A percentile compares a stretch with the other conserved stretches of the same genome.
Conservation (phyloP, 2,113 vertebrate species). For the Cinclus mexicanus region DNA sequence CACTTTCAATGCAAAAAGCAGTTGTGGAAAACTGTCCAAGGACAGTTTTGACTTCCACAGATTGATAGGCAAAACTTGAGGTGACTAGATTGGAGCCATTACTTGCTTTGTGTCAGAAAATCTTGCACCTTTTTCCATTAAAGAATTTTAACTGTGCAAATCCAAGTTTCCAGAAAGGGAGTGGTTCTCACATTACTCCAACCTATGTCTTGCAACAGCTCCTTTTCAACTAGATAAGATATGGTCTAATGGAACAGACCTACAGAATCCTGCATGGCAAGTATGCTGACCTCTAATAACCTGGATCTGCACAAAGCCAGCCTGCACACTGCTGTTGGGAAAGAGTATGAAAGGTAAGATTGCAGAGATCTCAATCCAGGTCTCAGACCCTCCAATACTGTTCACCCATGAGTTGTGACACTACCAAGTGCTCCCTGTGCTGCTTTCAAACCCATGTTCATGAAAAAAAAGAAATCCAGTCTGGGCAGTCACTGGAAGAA, state of each 20-base stretch:
- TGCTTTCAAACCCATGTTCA: neutral
- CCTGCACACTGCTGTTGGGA: neutral
- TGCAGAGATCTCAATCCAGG: neutral
- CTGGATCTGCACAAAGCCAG: neutral
- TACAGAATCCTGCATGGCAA: neutral
- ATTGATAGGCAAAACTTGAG: neutral
- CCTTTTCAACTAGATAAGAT: slow-evolving; percentile 27
- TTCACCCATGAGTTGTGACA: fast-evolving
- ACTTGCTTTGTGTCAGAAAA: neutral
- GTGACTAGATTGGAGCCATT: neutral
- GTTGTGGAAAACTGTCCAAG: neutral
- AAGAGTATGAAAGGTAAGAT: neutral
- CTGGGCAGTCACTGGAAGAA: neutral
- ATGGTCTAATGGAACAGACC: neutral
- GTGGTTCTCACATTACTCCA: neutral
- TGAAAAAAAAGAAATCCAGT: neutral
- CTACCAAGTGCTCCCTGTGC: neutral
- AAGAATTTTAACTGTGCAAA: neutral
- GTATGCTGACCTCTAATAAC: neutral
- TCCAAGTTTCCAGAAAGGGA: neutral
- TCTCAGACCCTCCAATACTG: neutral
- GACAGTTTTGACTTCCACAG: neutral
- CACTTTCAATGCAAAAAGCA: neutral
- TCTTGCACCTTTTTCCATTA: neutral
- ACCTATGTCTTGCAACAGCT: neutral